Conservation (phyloP, 1,140 invertebrate species). For the Orussus abietinus region DNA sequence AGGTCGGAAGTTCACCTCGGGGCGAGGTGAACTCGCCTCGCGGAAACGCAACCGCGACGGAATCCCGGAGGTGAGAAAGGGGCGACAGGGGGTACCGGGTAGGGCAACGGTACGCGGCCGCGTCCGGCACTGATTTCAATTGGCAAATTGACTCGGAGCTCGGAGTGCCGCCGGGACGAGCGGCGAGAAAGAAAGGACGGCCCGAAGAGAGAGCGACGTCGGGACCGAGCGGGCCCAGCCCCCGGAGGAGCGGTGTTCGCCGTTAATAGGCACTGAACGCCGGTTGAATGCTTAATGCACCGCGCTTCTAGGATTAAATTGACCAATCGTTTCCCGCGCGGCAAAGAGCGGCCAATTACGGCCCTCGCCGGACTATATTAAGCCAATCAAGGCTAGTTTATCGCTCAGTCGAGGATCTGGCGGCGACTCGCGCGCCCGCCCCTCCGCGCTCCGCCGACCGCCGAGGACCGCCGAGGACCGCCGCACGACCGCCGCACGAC, state of each 20-base stretch:
- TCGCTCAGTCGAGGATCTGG: slow-evolving; percentile 49
- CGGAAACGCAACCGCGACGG: no score
- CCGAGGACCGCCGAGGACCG: no score
- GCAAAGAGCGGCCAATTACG: slow-evolving; percentile 50
- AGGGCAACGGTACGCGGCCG: slow-evolving; percentile 36
- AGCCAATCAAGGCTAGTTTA: slow-evolving; percentile 55
- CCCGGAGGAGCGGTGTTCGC: slow-evolving; percentile 14
- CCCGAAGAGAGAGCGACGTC: slow-evolving; percentile 11
- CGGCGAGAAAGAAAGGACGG: slow-evolving; percentile 16
- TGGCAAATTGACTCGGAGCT: slow-evolving; percentile 50
- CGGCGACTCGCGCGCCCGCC: slow-evolving; percentile 22
- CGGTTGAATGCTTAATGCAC: slow-evolving; percentile 52
- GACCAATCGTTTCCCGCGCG: slow-evolving; percentile 54
- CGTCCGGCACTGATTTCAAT: slow-evolving; percentile 48
- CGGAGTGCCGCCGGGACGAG: slow-evolving; percentile 17
- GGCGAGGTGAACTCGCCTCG: no score
- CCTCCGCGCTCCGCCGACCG: no score
- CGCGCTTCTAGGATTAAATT: slow-evolving; percentile 53
- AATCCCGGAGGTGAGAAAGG: no score
- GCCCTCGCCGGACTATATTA: slow-evolving; percentile 49
- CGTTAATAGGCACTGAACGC: slow-evolving; percentile 52
- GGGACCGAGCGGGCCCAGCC: slow-evolving; percentile 10
- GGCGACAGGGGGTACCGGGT: slow-evolving; percentile 14
- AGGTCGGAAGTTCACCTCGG: slow-evolving; percentile 11
- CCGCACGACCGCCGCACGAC: no score